Base-by-base conservation (phyloP, 2,797 vertebrate species). In the Corythornis leucogaster region DNA sequence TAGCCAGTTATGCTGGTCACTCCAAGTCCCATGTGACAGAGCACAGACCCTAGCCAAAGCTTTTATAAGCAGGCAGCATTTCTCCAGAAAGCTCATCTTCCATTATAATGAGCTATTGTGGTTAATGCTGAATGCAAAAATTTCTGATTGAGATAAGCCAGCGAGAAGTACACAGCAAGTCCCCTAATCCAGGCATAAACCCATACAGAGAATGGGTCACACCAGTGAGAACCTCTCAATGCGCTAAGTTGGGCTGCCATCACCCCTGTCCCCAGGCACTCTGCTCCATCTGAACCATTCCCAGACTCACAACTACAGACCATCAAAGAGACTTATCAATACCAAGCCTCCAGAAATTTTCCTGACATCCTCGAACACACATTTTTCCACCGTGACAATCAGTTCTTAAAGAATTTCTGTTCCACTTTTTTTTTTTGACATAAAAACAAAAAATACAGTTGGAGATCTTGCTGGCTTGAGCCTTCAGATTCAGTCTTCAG, bases 361-460 rank as follows among this genome's bases (percentile, higher is more conserved):
- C 38, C 76, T 85, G 76, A 85, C 73, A 59, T 78, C 25, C 40
- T 88, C 55, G 70, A 85, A 77, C 61, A 61, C 0, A 3, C 0
- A 1, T 78, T 89, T 55, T 84, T 66, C 25, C 62, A 55, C 55
- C 0, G 0, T 50, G 69, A 69, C 53, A 67, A 87, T 53, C 67
- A 62, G 50, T 58, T 85, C 76, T 87, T 78, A 77, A 92, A 93
- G 94, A 83, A 35, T 45, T 93, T 85, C 38, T 80, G 16, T 59
- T 59, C 20, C 38, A 35, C 73, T 76, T 2, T 48, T 48, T 15
- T 10, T 43, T 84, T 80, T 80, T 81, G 58, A 91, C 89, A 84
- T 57, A 86, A 92, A 93, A 92, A 83, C 76, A 94, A 90, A 89
- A 93, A 93, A 79, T 59, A 75, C 59, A 51, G 22, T 76, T 69